These are phyloP conservation scores for Indicator indicator DNA, from an alignment of 2,113 vertebrate genomes.

Conservation along the genomic window DNA sequence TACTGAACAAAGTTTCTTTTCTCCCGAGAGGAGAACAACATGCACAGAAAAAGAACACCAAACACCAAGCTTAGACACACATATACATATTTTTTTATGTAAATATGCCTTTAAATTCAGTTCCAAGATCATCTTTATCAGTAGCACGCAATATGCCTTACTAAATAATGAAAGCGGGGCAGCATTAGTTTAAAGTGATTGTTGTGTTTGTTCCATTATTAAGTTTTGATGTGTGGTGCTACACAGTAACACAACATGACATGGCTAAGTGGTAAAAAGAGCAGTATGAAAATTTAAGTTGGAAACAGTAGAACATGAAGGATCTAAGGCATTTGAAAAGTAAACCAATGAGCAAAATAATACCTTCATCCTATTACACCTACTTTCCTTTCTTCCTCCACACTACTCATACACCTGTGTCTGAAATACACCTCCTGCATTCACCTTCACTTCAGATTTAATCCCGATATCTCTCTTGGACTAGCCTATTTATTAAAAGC, in stretches of 20 bases:
- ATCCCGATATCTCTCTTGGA: background rate
- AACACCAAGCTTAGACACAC: background rate
- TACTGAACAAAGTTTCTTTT: background rate
- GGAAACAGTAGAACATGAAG: background rate
- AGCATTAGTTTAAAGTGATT: conserved; percentile 35
- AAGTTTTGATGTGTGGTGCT: conserved; percentile 15
- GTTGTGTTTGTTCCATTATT: conserved; percentile 23
- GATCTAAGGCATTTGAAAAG: background rate
- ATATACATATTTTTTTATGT: background rate
- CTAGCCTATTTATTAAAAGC: background rate
- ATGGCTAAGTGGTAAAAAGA: background rate
- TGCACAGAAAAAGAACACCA: background rate
- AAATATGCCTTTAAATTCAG: conserved; percentile 10
- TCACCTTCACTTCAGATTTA: background rate
- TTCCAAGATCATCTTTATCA: background rate
- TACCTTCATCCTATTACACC: background rate
- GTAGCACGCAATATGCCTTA: background rate
- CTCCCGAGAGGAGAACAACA: background rate
- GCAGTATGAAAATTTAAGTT: conserved; percentile 40
- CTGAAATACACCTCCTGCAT: background rate
- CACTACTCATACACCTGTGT: background rate
- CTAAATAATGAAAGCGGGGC: conserved; percentile 53
- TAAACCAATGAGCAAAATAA: background rate
- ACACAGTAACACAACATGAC: background rate
- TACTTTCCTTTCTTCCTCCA: background rate